Base-by-base conservation (phyloP, 2,113 vertebrate genomes). In the Capreolus pygargus region DNA sequence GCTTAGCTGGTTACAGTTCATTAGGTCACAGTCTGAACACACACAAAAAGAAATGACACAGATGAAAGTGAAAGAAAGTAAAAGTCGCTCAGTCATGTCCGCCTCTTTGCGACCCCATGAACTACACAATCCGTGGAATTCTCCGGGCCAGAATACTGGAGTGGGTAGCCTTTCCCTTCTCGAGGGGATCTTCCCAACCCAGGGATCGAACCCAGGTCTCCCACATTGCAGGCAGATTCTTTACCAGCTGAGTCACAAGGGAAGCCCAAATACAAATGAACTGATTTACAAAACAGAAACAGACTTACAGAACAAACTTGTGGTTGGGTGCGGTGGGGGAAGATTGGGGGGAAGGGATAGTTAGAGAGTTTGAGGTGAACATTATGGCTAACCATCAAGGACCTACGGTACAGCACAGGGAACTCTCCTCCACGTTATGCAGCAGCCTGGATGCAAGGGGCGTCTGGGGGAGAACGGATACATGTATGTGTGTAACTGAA, bases 301-400 rank as follows among this genome's bases (percentile, higher is more conserved):
- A 70, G n/a, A 36, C n/a, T 70, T 70, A 70, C 5, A 36, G n/a
- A 70, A 70, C 67, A 70, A 70, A 70, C 67, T 70, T 39, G 39
- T 6, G n/a, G 67, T 12, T 39, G 33, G n/a, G 10, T 70, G 17
- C 5, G 0, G 3, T n/a, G 54, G 54, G 17, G 19, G 2, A 17
- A 39, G n/a, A 12, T 0, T 70, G 1, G 5, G n/a, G 67, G n/a
- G n/a, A 39, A 70, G 21, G 19, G n/a, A 70, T 39, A 70, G 67
- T 39, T 39, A 70, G 67, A n/a, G 12, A 70, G n/a, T 70, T 39
- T 70, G 67, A 70, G 19, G 6, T 23, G 36, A 39, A 39, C 67
- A 74, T 74, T 39, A 74, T 39, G 67, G 67, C 67, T 39, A 74
- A 39, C 36, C 19, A 74, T 6, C n/a, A 74, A 74, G n/a, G 67